Base-by-base conservation (phyloP, 2,797 vertebrate species). In the Chanos chanos region DNA sequence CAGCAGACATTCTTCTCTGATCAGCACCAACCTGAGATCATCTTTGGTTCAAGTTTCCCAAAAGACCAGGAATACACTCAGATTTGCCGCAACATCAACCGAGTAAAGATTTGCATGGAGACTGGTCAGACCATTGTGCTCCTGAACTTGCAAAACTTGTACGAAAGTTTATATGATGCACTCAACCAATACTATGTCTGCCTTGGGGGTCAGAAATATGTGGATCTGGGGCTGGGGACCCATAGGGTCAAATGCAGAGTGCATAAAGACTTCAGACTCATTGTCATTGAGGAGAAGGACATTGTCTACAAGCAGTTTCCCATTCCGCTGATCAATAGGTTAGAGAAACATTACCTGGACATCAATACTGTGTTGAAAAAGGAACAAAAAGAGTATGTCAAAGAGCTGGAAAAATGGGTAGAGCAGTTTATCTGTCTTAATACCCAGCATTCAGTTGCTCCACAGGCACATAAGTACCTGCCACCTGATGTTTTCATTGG, bases 61-160 rank as follows among this genome's bases (percentile, higher is more conserved):
- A 93, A 90, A 80, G 96, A 99, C 75, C 96, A 98, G 27, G 94
- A 99, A 54, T 99, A 99, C 8, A 92, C 94, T 4, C 96, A 98
- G 64, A 91, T 99, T 66, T 99, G 96, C 83, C 86, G 92, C 56
- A 96, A 97, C 78, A 96, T 99, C 79, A 98, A 97, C 76, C 87
- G 93, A 19, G 92, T 99, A 9, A 99, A 99, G 79, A 85, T 94
- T 61, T 98, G 96, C 82, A 99, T 99, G 96, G 96, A 99, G 75
- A 97, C 94, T 0, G 96, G 96, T 49, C 87, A 88, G 79, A 94
- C 75, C 51, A 89, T 94, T 6, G 88, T 99, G 31, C 94, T 99
- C 3, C 89, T 99, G 36, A 98, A 98, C 79, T 79, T 99, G 74
- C 96, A 96, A 45, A 97, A 93, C 76, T 92, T 99, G 7, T 99